Evolutionary conservation across 2,113 vertebrate species (phyloP).

Genomic region (Cheirogaleus medius): DNA sequence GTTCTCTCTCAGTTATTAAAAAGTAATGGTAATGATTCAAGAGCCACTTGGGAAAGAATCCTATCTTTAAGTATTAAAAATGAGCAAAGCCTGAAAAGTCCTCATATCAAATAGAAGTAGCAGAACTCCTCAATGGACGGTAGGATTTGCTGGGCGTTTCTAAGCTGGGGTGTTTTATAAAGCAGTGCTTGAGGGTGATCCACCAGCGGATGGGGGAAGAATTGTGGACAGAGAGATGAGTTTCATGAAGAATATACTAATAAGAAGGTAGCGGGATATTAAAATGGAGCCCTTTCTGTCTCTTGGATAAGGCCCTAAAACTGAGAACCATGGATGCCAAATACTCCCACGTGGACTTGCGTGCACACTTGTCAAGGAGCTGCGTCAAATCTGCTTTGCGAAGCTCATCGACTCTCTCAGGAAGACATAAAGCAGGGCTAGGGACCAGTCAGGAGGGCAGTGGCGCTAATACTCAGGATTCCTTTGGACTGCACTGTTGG

Average conservation of each 20-base stretch:
- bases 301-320: background rate
- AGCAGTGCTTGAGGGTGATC: background rate
- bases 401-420: background rate
- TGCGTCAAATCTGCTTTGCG: background rate
- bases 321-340: background rate
- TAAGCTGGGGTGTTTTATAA: background rate
- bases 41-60: constrained; percentile 59
- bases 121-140: background rate
- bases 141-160: background rate
- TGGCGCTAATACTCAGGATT: fast-evolving
- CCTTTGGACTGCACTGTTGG: fast-evolving
- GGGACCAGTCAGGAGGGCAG: background rate
- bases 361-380: background rate
- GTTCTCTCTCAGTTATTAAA: constrained; percentile 68
- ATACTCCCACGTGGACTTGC: background rate
- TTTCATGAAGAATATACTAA: background rate
- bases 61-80: constrained; percentile 55
- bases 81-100: background rate
- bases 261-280: background rate
- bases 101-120: background rate
- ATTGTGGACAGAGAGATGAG: background rate
- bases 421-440: background rate
- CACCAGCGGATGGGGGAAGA: background rate
- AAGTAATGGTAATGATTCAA: constrained; percentile 66
- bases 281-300: background rate